phyloP scores from a whole-genome alignment of 2,888 invertebrate species.

The Nomada goodeniana region DNA sequence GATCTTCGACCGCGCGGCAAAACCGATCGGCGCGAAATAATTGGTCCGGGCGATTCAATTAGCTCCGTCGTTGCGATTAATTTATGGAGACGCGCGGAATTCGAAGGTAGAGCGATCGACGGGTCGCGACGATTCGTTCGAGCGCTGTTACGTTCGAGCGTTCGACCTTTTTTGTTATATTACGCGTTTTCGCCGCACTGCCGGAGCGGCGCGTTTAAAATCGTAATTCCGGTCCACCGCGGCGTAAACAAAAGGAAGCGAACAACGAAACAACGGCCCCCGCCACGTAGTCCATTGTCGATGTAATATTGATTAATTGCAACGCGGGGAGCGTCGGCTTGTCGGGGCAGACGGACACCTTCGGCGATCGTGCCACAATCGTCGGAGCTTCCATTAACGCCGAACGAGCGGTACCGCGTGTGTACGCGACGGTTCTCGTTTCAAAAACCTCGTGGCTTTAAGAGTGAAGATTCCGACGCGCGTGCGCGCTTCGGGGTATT shows the following conservation, averaged over 20 bases:
- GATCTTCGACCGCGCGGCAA: background rate
- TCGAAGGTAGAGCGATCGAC: slow-evolving; percentile 1
- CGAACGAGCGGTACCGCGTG: slow-evolving; percentile 30
- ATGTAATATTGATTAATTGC: slow-evolving; percentile 83
- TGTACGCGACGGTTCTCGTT: slow-evolving; percentile 25
- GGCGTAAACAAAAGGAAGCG: slow-evolving; percentile 69
- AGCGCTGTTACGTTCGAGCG: slow-evolving; percentile 23
- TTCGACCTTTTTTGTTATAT: background rate
- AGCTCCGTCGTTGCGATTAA: background rate
- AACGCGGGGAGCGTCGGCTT: slow-evolving; percentile 71
- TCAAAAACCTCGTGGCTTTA: slow-evolving; percentile 21
- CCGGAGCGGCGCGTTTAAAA: slow-evolving; percentile 75
- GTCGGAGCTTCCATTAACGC: slow-evolving; percentile 72
- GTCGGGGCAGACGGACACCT: slow-evolving; percentile 56
- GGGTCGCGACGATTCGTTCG: slow-evolving; percentile 32
- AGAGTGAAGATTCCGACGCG: background rate
- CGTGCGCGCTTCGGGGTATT: background rate
- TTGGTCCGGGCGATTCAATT: background rate
- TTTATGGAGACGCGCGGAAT: background rate
- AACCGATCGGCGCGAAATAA: background rate
- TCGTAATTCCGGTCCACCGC: slow-evolving; percentile 75
- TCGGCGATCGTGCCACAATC: slow-evolving; percentile 74
- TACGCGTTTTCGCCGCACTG: no score
- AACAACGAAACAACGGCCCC: slow-evolving; percentile 79
- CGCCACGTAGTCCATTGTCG: slow-evolving; percentile 76